A percentile compares a stretch with the other conserved stretches of the same genome.
Conservation (phyloP, 2,113 vertebrate genomes). For the Myotis davidii region DNA sequence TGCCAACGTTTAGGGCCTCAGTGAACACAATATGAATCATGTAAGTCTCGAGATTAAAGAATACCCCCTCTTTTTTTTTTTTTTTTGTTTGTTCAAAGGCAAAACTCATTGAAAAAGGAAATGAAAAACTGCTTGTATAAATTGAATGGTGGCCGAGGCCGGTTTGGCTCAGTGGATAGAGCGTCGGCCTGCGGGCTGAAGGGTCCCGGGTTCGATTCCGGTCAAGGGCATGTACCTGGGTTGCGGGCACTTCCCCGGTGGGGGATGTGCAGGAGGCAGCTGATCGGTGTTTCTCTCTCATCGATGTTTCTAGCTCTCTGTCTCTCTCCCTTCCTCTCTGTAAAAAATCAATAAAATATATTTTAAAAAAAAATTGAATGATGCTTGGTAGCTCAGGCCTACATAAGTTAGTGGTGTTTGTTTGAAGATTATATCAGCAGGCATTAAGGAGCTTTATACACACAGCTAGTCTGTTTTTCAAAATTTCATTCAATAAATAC, state of each 20-base stretch:
- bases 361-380: neutral
- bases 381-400: neutral
- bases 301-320: too few relatives aligned
- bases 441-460: neutral
- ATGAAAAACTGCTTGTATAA: neutral
- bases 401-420: neutral
- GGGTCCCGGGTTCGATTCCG: too few relatives aligned
- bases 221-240: too few relatives aligned
- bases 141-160: too few relatives aligned
- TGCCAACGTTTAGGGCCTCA: neutral
- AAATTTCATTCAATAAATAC: neutral
- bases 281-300: too few relatives aligned
- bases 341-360: too few relatives aligned
- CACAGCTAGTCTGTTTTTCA: neutral
- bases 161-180: too few relatives aligned
- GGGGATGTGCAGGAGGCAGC: too few relatives aligned
- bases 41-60: neutral
- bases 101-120: neutral
- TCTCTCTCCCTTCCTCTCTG: too few relatives aligned
- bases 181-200: too few relatives aligned
- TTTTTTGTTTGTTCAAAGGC: neutral
- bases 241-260: too few relatives aligned
- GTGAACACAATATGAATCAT: neutral
- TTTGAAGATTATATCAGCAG: neutral
- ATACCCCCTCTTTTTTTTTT: neutral